Evolutionary conservation across 2,113 vertebrate species (phyloP).

Genomic region (Toxotes jaculatrix): DNA sequence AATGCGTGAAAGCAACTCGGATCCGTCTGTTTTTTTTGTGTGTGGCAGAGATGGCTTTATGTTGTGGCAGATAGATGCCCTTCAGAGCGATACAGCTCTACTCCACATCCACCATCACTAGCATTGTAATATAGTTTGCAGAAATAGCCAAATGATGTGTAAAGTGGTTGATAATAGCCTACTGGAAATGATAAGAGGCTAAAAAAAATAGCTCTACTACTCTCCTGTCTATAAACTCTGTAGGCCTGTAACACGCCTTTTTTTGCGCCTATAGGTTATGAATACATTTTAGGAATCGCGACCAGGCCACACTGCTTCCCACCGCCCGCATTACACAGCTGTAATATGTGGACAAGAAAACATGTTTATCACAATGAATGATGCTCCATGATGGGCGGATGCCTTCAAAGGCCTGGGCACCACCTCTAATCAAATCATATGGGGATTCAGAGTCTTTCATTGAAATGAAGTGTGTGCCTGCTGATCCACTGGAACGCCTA

Average conservation of each 20-base stretch:
- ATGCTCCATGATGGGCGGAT: not conserved
- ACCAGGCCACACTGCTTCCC: conserved; percentile 58
- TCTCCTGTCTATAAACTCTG: not conserved
- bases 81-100: conserved; percentile 45
- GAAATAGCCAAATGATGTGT: not conserved
- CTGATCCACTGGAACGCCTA: conserved; percentile 24
- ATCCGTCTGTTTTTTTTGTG: not conserved
- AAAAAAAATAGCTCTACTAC: not conserved
- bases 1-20: not conserved
- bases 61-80: conserved; percentile 53
- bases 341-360: conserved; percentile 1
- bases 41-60: not conserved
- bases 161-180: not conserved
- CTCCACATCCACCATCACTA: conserved; percentile 37
- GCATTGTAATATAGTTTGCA: conserved; percentile 1
- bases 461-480: conserved; percentile 3
- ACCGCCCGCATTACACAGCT: conserved; percentile 11
- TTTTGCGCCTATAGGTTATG: conserved; percentile 7
- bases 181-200: not conserved
- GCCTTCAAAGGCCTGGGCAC: not conserved
- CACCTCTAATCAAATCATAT: conserved; percentile 3
- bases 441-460: conserved; percentile 8
- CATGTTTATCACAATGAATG: conserved; percentile 14
- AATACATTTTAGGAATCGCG: conserved; percentile 18
- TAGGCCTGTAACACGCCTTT: conserved; percentile 9